phyloP scores from a whole-genome alignment of 2,888 invertebrate species.

The Eulithis prunata region DNA sequence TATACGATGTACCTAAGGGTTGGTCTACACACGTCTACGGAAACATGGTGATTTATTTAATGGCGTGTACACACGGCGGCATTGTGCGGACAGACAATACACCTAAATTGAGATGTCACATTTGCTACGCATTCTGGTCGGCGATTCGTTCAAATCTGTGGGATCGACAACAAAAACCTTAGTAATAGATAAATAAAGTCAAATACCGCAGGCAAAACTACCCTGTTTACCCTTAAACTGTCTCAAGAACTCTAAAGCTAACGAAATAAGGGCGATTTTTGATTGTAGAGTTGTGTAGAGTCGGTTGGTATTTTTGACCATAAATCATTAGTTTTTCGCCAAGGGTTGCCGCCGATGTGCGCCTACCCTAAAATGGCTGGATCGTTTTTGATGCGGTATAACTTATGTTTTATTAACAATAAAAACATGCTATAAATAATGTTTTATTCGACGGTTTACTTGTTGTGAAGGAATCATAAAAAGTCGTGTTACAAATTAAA shows the following conservation, averaged over 20 bases:
- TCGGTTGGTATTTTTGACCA: slow-evolving; percentile 28
- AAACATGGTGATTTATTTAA: slow-evolving; percentile 45
- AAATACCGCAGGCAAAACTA: slow-evolving; percentile 55
- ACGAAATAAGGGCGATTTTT: slow-evolving; percentile 18
- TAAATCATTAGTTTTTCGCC: slow-evolving; percentile 55
- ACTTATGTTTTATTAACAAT: slow-evolving; percentile 45
- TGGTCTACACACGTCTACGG: slow-evolving; percentile 34
- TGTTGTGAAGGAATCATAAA: slow-evolving; percentile 27
- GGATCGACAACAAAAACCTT: slow-evolving; percentile 63
- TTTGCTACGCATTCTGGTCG: slow-evolving; percentile 66
- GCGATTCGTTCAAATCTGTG: slow-evolving; percentile 55
- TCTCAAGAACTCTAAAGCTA: slow-evolving; percentile 1
- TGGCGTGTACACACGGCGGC: slow-evolving; percentile 47
- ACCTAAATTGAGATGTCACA: slow-evolving; percentile 76
- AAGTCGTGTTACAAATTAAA: slow-evolving; percentile 28
- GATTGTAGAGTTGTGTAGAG: background rate
- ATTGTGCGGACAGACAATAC: slow-evolving; percentile 63
- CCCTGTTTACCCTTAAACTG: background rate
- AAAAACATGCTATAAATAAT: slow-evolving; percentile 44
- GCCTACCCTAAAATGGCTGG: slow-evolving; percentile 48
- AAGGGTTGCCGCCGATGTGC: slow-evolving; percentile 45
- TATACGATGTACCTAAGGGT: slow-evolving; percentile 19
- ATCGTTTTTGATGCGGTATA: slow-evolving; percentile 49
- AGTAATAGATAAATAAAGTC: slow-evolving; percentile 72
- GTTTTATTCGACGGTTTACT: slow-evolving; percentile 38